Percentiles rank a stretch among this genome's conserved stretches.
Evolutionary conservation across 1,140 invertebrate species (phyloP).

Genomic region (Scylla paramamosain): DNA sequence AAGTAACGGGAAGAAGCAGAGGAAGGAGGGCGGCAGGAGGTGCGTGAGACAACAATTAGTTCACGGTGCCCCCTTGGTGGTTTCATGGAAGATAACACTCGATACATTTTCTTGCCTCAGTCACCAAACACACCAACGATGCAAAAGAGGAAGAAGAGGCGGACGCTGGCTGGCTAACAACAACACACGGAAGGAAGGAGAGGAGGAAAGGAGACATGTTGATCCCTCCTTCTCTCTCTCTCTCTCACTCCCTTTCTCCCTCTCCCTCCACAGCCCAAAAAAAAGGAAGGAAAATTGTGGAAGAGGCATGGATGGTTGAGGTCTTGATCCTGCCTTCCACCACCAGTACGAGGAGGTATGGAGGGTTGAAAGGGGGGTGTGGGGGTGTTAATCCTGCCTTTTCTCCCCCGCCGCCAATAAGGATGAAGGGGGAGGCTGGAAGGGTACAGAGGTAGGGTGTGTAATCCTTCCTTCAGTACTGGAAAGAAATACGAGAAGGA

Average conservation of each 20-base stretch:
- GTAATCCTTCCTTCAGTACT: no score
- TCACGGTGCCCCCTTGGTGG: no score
- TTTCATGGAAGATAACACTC: no score
- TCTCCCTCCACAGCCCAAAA: no score
- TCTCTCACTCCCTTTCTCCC: no score
- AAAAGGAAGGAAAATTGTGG: neutral
- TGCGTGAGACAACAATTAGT: no score
- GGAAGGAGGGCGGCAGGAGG: neutral
- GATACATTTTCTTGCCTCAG: no score
- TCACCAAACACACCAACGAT: no score
- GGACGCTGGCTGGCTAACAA: neutral
- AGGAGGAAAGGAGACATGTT: neutral
- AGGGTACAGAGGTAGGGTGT: no score
- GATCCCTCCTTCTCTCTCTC: no score
- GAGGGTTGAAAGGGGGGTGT: neutral
- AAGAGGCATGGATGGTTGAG: neutral
- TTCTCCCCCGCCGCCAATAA: neutral
- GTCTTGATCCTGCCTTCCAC: no score
- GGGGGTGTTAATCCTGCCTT: neutral
- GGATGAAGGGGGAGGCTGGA: neutral
- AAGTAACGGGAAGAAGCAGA: neutral
- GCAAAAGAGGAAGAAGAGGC: neutral
- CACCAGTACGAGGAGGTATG: neutral
- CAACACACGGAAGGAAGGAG: neutral
- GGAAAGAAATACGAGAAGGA: no score